phyloP scores from a whole-genome alignment of 2,797 vertebrate genomes.

The Petrocephalus sullivani region DNA sequence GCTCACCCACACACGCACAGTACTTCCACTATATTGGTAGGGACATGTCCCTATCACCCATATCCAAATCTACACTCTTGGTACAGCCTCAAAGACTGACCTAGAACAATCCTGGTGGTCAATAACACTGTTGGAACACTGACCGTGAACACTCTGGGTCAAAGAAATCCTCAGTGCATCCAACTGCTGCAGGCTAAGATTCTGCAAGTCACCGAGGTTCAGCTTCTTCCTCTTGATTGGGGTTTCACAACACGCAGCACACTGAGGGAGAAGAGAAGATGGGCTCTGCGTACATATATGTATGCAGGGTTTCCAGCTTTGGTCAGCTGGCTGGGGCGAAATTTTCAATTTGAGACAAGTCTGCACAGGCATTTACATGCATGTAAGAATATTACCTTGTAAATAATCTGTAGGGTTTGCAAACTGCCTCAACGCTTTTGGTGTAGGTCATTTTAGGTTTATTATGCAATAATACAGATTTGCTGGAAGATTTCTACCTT shows the following conservation, averaged over 20 bases:
- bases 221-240: conserved; percentile 51
- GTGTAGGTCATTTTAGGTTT: too few species aligned
- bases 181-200: conserved; percentile 49
- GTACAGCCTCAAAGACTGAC: conserved; percentile 3
- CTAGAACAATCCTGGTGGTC: background rate
- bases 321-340: too few species aligned
- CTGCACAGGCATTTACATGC: too few species aligned
- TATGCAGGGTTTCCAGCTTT: too few species aligned
- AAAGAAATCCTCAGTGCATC: conserved; percentile 48
- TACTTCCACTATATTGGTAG: background rate
- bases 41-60: background rate
- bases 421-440: too few species aligned
- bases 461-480: too few species aligned
- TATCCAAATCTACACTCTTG: background rate
- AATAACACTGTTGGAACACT: background rate
- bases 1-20: background rate
- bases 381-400: too few species aligned
- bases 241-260: conserved; percentile 39
- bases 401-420: too few species aligned
- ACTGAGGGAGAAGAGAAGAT: conserved; percentile 35
- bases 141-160: conserved; percentile 61
- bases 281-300: background rate
- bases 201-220: conserved; percentile 54
- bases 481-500: too few species aligned
- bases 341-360: too few species aligned